Evolutionary conservation across 2,888 invertebrate genomes (phyloP), one percentile per base, ranked within the genome.

Genomic region (Luperina nickerlii): DNA sequence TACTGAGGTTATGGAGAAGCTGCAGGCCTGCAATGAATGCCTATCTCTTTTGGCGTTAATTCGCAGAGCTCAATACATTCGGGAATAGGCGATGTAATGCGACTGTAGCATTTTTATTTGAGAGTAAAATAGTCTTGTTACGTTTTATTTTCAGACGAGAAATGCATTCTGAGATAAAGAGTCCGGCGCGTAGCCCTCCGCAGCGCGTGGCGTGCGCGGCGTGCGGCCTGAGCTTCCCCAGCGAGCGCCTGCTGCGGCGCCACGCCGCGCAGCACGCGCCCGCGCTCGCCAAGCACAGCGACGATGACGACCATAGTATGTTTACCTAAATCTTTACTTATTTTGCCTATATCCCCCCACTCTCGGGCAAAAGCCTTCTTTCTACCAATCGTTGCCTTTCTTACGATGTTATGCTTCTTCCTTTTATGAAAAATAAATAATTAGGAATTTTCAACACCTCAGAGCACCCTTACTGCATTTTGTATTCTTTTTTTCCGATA

Each of bases 161-260:
- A 70, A 94, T 89, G 45, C 96, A 96, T 92, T 90, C 91, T 24
- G 93, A 93, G 62, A 68, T 91, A 67, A 84, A 90, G 89, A 83
- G 87, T 45, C 86, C 92, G 67, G 73, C 48, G 42, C 87, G 92
- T 74, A 81, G 79, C 51, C 79, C 83, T 24, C 70, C 81, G 45
- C 75, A 82, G 78, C 91, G 92, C 11, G 88, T 84, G 84, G 57
- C 89, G 82, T 95, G 95, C 89, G 78, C 81, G 62, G 85, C 85
- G 87, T 95, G 95, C 91, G 92, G 91, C 81, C 89, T 88, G 38
- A 85, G 87, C 74, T 92, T 94, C 91, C 88, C 91, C 82, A 91
- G 78, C 87, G 93, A 92, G 88, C 88, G 91, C 0, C 87, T 88
- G 87, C 90, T 94, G 86, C 90, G 89, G 82, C 90, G 92, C 45